Base-by-base conservation (phyloP, 2,888 invertebrate species). In the Cosmia pyralina region DNA sequence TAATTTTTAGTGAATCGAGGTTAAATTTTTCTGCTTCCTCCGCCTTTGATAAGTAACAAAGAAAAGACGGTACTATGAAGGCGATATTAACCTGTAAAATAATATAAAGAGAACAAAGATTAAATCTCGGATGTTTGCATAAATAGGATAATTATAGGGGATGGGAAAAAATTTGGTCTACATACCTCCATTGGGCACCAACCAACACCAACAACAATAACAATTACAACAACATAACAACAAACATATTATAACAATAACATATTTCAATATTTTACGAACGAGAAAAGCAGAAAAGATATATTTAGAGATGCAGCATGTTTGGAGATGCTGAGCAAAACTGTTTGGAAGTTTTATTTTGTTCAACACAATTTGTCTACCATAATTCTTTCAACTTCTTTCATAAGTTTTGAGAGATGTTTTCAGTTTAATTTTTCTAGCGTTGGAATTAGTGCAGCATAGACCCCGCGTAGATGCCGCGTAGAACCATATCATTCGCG, bases 81-180 rank as follows among this genome's bases (percentile, higher is more conserved):
- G 90, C 90, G 53, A 94, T 91, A 76, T 94, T 89, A 52, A 93
- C 87, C 94, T 94, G 86, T 22, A 91, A 88, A 73, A 79, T 76
- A 63, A 76, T 22, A 57, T 55, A 76, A 75, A 70, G 38, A 67
- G 58, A 62, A 50, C 38, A 55, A 65, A 66, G 34, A 68, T 67
- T 66, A 53, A 72, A 76, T 69, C 50, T 69, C n/a, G 57, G 28
- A 62, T 64, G 19, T 34, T 64, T n/a, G 58, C 53, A 48, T 64
- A 63, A 53, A 72, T 63, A 53, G n/a, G 8, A 58, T 2, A n/a
- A 17, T n/a, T 59, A 28, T 46, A 48, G 13, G 1, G 34, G 52
- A 41, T 48, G 7, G 17, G 7, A 63, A 52, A 22, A n/a, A 69
- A 53, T 58, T 19, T 19, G 28, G 17, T n/a, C 13, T 44, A 11